phyloP scores from a whole-genome alignment of 2,113 vertebrate genomes.

The Gavia stellata region DNA sequence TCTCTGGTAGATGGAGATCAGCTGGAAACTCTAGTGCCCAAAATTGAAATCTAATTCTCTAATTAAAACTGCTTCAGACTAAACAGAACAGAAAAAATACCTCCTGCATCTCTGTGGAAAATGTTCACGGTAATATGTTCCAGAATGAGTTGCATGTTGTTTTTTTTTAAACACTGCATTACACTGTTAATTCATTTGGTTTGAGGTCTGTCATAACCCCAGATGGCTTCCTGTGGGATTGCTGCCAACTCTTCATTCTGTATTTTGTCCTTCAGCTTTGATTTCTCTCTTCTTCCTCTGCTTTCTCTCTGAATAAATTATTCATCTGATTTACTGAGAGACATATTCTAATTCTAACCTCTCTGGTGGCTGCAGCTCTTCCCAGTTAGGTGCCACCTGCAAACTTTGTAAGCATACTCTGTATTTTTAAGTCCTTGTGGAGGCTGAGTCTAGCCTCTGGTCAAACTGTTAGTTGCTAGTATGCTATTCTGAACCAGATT shows the following conservation, averaged over 20 bases:
- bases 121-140: constrained; percentile 18
- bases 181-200: constrained; percentile 53
- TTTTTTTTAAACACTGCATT: constrained; percentile 20
- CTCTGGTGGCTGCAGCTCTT: background rate
- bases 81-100: background rate
- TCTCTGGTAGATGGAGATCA: background rate
- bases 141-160: background rate
- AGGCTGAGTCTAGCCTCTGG: background rate
- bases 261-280: constrained; percentile 16
- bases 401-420: background rate
- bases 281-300: background rate
- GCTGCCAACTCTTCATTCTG: background rate
- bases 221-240: constrained; percentile 39
- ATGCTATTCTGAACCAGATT: background rate
- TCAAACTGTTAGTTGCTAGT: background rate
- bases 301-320: background rate
- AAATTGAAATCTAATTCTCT: background rate
- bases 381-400: background rate
- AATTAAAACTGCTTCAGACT: background rate
- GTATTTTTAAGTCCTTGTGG: background rate
- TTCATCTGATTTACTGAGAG: background rate
- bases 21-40: background rate
- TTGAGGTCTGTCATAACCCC: constrained; percentile 41
- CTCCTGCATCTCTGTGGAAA: constrained; percentile 5
- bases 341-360: background rate